Percentiles rank a stretch among this genome's conserved stretches.
Evolutionary conservation across 2,888 invertebrate species (phyloP).

Genomic region (Lypha dubia): DNA sequence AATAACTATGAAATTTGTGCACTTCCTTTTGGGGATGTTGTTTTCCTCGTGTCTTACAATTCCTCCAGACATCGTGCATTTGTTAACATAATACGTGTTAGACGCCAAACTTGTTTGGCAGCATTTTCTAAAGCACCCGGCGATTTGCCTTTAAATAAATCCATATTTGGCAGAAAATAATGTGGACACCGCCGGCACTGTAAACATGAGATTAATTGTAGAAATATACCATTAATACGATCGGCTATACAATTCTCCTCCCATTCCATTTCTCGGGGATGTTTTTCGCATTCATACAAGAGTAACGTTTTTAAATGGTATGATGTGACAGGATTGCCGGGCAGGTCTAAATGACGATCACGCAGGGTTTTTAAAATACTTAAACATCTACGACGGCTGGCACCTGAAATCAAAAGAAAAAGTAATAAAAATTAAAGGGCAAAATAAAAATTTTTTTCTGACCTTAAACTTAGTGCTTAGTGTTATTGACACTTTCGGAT

Average conservation of each 20-base stretch:
- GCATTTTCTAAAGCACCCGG: conserved; percentile 95
- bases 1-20: conserved; percentile 30
- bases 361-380: conserved; percentile 95
- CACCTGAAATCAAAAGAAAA: conserved; percentile 82
- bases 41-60: conserved; percentile 22
- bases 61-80: conserved; percentile 93
- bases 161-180: conserved; percentile 96
- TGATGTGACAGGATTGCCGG: conserved; percentile 94
- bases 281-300: conserved; percentile 98
- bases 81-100: conserved; percentile 95
- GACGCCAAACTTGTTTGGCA: conserved; percentile 96
- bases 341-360: conserved; percentile 94
- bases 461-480: too few species aligned
- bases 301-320: conserved; percentile 96
- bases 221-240: conserved; percentile 95
- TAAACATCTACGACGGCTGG: conserved; percentile 93
- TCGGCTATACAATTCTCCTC: conserved; percentile 96
- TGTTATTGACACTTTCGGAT: too few species aligned
- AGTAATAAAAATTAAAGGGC: neutral
- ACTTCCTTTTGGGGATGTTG: neutral
- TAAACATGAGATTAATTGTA: conserved; percentile 96
- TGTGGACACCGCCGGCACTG: conserved; percentile 98
- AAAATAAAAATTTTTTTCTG: neutral
- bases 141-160: conserved; percentile 96
- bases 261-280: conserved; percentile 97